Evolutionary conservation across 2,113 vertebrate genomes (phyloP), one percentile per base, ranked within the genome.

Genomic region (Cryptotis parvus): DNA sequence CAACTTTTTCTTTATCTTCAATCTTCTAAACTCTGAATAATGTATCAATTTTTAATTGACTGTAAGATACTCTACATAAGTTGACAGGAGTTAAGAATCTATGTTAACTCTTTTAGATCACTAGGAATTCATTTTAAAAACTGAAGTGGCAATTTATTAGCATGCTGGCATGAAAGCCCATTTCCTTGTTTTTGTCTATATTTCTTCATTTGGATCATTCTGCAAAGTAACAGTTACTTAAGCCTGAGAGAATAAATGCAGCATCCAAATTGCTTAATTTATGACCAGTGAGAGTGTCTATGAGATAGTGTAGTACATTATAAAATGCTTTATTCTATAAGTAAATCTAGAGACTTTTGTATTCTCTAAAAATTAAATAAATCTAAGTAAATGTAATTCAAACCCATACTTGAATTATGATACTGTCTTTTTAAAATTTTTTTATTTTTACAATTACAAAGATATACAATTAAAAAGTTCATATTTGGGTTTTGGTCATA

Each of bases 61-160:
- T 91, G 29, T 74, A 91, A 83, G 37, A 61, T 89, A 18, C 27
- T 76, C 31, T 89, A 43, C 79, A 82, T 33, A 94, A 92, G 35
- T 91, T 93, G 81, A 93, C 69, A 65, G 66, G 37, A 69, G n/a
- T 78, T 92, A 45, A 92, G 81, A 91, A 87, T 93, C 66, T 89
- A 52, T 84, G 39, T 87, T 76, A 89, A 63, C 29, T 93, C 26
- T 92, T 93, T 91, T 37, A 69, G 52, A 43, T 20, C 66, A 83
- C 82, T 84, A 83, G n/a, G 39, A 94, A 94, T 91, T 96, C 81
- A 95, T 77, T 93, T 95, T 93, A 33, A 33, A n/a, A 80, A 79
- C 33, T 66, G 26, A 94, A 91, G 61, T 92, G 75, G n/a, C n/a
- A 94, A 87, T 93, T 84, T 88, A 85, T 92, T 90, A 93, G 73